Evolutionary conservation across 2,113 vertebrate species (phyloP), one percentile per base, ranked within the genome.

Genomic region (Caretta caretta): DNA sequence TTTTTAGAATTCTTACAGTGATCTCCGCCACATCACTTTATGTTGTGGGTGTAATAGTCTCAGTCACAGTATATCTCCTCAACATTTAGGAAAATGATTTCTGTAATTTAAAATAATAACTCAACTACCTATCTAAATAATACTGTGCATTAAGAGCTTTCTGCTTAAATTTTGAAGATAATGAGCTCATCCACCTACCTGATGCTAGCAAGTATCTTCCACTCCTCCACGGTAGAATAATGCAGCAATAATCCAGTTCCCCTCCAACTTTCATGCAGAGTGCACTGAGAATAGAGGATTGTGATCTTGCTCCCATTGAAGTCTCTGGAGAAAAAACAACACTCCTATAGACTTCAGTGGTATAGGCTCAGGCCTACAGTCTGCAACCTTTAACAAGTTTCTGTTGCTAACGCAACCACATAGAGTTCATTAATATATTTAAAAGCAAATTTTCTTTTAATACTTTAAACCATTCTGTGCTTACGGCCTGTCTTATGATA

Each of bases 41-140:
- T 86, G 53, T 90, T 85, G 65, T 90, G 50, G 72, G 17, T 53
- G 38, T 65, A 59, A 50, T 10, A 90, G 89, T 57, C 86, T 25
- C 5, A 48, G 0, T 20, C 4, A 5, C 19, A 51, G 29, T 51
- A 75, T 93, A 53, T 86, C 14, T 48, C 54, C 91, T 14, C 69
- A 94, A 85, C 2, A 84, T 88, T 38, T 2, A 93, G 7, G 10
- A 83, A 92, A 54, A 96, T 50, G 0, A 92, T 48, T 27, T 42
- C 31, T 42, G 6, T 81, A 42, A 76, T 76, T 76, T 76, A 42
- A 93, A 94, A 90, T 89, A 94, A 90, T 90, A 87, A 42, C 20
- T 69, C 46, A 80, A 25, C 81, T 78, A 59, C 35, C 19, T 72
- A 12, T 24, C 48, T 79, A 89, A 86, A 78, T 49, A 49, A 93